These are phyloP conservation scores for Melanotaenia pygmaea DNA, from an alignment of 2,797 vertebrate species.

Conservation along the genomic window DNA sequence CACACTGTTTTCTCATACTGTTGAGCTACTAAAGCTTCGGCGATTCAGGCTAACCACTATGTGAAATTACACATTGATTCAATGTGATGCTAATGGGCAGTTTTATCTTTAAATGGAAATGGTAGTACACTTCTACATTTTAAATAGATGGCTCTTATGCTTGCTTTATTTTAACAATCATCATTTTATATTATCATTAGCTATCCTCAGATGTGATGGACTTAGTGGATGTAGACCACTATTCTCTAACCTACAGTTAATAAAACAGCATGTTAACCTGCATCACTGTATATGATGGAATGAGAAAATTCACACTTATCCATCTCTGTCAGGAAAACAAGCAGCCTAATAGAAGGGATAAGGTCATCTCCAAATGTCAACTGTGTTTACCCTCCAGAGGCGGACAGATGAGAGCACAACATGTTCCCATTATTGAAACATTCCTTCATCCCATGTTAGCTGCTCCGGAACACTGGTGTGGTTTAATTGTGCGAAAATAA, in stretches of 20 bases:
- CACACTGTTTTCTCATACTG: neutral
- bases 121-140: neutral
- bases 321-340: conserved; percentile 76
- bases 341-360: conserved; percentile 74
- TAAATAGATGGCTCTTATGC: neutral
- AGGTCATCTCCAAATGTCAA: conserved; percentile 84
- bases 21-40: neutral
- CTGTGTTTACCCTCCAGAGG: conserved; percentile 81
- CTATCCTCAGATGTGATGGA: conserved; percentile 35
- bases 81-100: neutral
- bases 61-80: neutral
- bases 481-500: conserved; percentile 61
- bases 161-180: conserved; percentile 2
- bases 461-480: neutral
- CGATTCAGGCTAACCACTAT: neutral
- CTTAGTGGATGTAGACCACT: conserved; percentile 46
- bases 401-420: conserved; percentile 76
- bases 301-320: conserved; percentile 67
- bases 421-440: conserved; percentile 59
- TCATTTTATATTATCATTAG: conserved; percentile 23
- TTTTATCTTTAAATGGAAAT: neutral
- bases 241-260: conserved; percentile 58
- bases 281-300: conserved; percentile 69
- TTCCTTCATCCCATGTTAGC: conserved; percentile 30
- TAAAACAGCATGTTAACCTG: conserved; percentile 73